Percentiles rank a stretch among this genome's conserved stretches.
Conservation (phyloP, 2,888 invertebrate species). For the Sympetrum striolatum region DNA sequence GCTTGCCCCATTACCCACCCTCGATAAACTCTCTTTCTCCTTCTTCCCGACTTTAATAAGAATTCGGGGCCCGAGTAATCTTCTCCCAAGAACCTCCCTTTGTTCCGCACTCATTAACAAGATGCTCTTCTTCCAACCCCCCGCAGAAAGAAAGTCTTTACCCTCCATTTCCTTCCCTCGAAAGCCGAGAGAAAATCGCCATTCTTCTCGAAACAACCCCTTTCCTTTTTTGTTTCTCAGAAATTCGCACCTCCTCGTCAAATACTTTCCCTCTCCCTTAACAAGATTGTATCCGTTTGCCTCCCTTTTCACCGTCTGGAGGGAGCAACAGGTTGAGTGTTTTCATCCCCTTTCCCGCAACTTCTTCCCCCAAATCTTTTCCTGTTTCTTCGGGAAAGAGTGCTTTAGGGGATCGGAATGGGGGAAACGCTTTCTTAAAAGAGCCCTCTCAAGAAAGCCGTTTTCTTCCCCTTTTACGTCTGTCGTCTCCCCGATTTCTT, state of each 20-base stretch:
- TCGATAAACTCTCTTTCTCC: neutral
- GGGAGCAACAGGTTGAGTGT: conserved; percentile 12
- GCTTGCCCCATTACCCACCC: neutral
- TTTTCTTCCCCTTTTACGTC: neutral
- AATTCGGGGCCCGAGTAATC: neutral
- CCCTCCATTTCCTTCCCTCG: neutral
- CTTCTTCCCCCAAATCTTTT: conserved; percentile 30
- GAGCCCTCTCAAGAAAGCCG: neutral
- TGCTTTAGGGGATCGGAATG: neutral
- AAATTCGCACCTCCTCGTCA: neutral
- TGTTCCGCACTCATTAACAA: neutral
- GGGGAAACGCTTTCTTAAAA: neutral
- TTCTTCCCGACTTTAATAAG: neutral
- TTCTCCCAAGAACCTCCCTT: neutral
- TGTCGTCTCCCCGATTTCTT: neutral
- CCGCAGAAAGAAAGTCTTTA: neutral
- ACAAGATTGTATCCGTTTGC: neutral
- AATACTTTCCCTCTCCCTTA: neutral
- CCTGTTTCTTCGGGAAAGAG: conserved; percentile 5
- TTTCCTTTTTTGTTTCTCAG: neutral
- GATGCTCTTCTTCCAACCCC: neutral
- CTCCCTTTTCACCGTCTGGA: neutral
- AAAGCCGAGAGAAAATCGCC: neutral
- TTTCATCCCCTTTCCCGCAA: neutral
- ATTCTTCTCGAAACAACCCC: neutral